Evolutionary conservation across 2,113 vertebrate species (phyloP), one percentile per base, ranked within the genome.

Genomic region (Dicaeum eximium): DNA sequence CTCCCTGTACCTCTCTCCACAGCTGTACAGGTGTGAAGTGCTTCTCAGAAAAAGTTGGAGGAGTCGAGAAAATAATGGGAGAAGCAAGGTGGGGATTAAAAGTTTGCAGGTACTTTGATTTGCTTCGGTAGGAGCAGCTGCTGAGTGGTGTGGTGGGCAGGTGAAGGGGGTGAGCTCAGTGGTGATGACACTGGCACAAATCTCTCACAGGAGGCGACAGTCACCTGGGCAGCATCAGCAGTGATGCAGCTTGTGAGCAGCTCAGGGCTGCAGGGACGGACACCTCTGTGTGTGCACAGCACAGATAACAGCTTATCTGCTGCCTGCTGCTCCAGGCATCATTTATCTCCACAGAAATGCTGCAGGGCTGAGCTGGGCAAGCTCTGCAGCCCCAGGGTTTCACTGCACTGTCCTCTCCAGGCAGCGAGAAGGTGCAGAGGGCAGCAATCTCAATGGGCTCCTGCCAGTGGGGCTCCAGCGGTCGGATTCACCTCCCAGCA

Each of bases 291-390:
- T 40, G 50, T 92, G 86, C 9, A 7, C 67, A 66, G 79, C 60
- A 18, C 60, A 61, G 82, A 86, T 77, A 94, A 54, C 72, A 33
- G 60, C 65, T 92, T 86, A 84, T 95, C 94, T 93, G 54, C 38
- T 3, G 19, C 30, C 47, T 74, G 67, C 33, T 74, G 75, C 64
- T 78, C 75, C 73, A 15, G 10, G 6, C 23, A 56, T 44, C 64
- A 3, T 53, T 53, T 40, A 44, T 80, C 27, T 44, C 28, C 27
- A 10, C 38, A 75, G 61, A 90, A 85, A 47, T 27, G 9, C 24
- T 50, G 50, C 38, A 64, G 70, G 22, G 24, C 31, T 75, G 64
- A 81, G 80, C 83, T 88, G 66, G 62, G 18, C 72, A 84, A 47
- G 60, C 47, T 94, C 42, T 74, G 20, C 62, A 85, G 79, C n/a